Percentiles rank a stretch among this genome's conserved stretches.
Evolutionary conservation across 2,797 vertebrate genomes (phyloP).

Genomic region (Sebastes diploproa): DNA sequence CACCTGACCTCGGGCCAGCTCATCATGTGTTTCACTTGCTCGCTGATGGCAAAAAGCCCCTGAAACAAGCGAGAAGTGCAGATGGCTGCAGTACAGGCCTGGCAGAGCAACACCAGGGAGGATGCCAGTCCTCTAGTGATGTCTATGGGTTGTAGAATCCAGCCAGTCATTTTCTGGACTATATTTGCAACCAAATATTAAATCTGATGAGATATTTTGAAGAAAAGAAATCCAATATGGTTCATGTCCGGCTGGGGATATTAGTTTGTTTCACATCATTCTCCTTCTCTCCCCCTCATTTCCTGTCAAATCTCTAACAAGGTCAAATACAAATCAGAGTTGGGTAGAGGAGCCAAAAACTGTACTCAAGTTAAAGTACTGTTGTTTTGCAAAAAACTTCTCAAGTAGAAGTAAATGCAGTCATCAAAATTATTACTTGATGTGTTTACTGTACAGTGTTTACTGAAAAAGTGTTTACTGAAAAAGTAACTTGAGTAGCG

Average conservation of each 20-base stretch:
- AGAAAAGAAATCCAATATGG: not conserved
- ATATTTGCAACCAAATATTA: not conserved
- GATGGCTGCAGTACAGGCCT: conserved; percentile 33
- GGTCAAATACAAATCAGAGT: not conserved
- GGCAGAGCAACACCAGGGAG: conserved; percentile 10
- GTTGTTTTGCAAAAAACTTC: too few species aligned
- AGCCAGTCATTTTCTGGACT: not conserved
- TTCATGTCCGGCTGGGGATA: not conserved
- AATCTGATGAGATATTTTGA: not conserved
- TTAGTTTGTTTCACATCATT: not conserved
- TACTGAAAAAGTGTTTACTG: too few species aligned
- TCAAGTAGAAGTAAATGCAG: too few species aligned
- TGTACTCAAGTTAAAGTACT: too few species aligned
- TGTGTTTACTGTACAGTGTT: too few species aligned
- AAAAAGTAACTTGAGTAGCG: too few species aligned
- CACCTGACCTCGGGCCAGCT: conserved; percentile 10
- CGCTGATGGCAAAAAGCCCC: conserved; percentile 9
- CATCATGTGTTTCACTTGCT: conserved; percentile 31
- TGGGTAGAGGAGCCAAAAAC: too few species aligned
- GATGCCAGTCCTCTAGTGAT: conserved; percentile 8
- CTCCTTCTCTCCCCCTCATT: not conserved
- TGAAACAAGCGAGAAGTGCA: conserved; percentile 24
- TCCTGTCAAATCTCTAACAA: not conserved
- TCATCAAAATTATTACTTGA: too few species aligned
- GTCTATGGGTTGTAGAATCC: not conserved